Percentiles rank a stretch among this genome's conserved stretches.
These are phyloP conservation scores for Protobothrops flavoviridis DNA, from an alignment of 2,113 vertebrate species.

Conservation along the genomic window DNA sequence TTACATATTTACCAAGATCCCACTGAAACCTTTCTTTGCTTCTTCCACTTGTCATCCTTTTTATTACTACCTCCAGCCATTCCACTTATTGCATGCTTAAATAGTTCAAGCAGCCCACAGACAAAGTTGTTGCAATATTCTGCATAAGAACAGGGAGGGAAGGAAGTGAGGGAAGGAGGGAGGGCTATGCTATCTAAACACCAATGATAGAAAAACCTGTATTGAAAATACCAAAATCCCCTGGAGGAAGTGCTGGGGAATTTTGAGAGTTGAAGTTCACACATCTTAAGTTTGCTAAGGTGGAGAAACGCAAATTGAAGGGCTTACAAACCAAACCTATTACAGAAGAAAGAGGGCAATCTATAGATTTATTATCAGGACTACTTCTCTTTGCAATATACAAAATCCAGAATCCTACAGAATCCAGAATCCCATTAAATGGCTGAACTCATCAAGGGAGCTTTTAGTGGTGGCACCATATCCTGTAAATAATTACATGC, in stretches of 20 bases:
- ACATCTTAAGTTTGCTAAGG: not conserved
- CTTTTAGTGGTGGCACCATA: not conserved
- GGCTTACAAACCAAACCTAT: not conserved
- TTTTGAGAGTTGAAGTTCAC: not conserved
- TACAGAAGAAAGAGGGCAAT: not conserved
- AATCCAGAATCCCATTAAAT: not conserved
- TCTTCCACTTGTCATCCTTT: not conserved
- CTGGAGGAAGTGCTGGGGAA: not conserved
- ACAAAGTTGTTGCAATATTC: constrained; percentile 6
- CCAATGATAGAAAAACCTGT: not conserved
- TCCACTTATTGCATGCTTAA: not conserved
- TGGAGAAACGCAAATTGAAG: not conserved
- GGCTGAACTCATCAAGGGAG: not conserved
- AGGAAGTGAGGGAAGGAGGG: too few relatives aligned
- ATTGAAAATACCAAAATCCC: not conserved
- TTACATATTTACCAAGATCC: not conserved
- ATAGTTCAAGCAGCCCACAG: not conserved
- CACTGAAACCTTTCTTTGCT: not conserved
- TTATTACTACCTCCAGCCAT: not conserved
- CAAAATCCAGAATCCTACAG: not conserved
- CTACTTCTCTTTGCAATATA: not conserved
- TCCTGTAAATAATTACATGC: not conserved
- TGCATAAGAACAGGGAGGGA: not conserved
- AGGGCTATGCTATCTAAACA: not conserved
- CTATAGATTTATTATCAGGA: not conserved